phyloP scores from a whole-genome alignment of 2,888 invertebrate species.

The Catocala fraxini region DNA sequence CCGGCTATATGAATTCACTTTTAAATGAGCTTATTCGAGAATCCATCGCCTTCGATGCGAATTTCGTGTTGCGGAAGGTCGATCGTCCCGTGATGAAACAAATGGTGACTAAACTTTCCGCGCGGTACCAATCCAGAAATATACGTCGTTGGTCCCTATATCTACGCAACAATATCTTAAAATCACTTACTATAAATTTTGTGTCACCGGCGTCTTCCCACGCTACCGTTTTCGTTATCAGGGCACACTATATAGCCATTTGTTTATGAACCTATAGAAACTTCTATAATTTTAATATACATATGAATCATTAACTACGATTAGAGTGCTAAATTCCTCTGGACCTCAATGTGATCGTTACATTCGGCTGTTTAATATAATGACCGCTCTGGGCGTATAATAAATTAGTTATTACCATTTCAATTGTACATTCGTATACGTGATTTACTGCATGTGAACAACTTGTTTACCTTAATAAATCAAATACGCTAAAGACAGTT shows the following conservation, averaged over 20 bases:
- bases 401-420: constrained; percentile 10
- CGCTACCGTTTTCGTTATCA: constrained; percentile 45
- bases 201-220: constrained; percentile 55
- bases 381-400: not conserved
- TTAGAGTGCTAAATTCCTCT: too few relatives aligned
- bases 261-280: not conserved
- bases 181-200: constrained; percentile 52
- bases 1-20: constrained; percentile 39
- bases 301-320: too few relatives aligned
- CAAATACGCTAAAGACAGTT: constrained; percentile 13
- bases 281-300: not conserved
- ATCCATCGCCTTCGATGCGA: constrained; percentile 40
- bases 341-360: not conserved
- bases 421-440: constrained; percentile 9
- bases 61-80: constrained; percentile 73
- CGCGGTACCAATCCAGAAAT: constrained; percentile 87
- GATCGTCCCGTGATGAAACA: constrained; percentile 66
- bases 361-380: not conserved
- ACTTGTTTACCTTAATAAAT: constrained; percentile 24
- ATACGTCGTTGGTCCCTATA: constrained; percentile 72
- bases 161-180: constrained; percentile 52
- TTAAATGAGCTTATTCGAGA: constrained; percentile 42
- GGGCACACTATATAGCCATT: constrained; percentile 21
- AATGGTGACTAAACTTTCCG: constrained; percentile 83
- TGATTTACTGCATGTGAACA: constrained; percentile 13